A percentile compares a stretch with the other conserved stretches of the same genome.
Conservation (phyloP, 1,140 invertebrate genomes). For the Notospermus geniculatus region DNA sequence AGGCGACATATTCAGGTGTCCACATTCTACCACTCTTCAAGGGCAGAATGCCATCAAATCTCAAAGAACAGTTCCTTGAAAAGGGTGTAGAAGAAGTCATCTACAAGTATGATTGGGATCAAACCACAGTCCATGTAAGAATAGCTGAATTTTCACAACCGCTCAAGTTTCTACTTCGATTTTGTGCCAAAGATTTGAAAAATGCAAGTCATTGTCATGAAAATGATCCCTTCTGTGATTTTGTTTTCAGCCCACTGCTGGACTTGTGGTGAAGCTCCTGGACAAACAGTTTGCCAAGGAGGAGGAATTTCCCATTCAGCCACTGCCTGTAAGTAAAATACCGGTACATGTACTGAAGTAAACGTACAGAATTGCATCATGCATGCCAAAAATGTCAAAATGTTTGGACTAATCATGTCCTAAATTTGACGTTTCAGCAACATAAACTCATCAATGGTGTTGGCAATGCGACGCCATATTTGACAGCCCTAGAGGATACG, state of each 20-base stretch:
- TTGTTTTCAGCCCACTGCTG: no score
- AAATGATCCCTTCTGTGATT: constrained; percentile 1
- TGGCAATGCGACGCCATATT: constrained; percentile 32
- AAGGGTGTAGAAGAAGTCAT: constrained; percentile 28
- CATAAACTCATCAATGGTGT: constrained; percentile 33
- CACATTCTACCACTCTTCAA: constrained; percentile 45
- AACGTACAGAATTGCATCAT: constrained; percentile 2
- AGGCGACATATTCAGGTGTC: constrained; percentile 36
- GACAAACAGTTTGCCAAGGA: no score
- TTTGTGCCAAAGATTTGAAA: neutral
- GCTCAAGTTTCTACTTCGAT: neutral
- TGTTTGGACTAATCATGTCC: no score
- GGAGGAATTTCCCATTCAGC: no score
- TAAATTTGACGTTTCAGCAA: constrained; percentile 17
- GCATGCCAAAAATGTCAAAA: no score
- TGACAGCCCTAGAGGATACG: constrained; percentile 21
- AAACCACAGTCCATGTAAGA: constrained; percentile 27
- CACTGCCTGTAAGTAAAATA: neutral
- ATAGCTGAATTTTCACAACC: neutral
- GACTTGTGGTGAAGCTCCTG: no score
- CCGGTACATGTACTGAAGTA: neutral
- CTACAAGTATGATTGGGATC: constrained; percentile 25
- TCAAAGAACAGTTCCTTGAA: constrained; percentile 31
- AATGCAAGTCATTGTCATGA: neutral
- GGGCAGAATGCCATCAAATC: constrained; percentile 30